Evolutionary conservation across 2,113 vertebrate genomes (phyloP).

Genomic region (Oryzias melastigma): DNA sequence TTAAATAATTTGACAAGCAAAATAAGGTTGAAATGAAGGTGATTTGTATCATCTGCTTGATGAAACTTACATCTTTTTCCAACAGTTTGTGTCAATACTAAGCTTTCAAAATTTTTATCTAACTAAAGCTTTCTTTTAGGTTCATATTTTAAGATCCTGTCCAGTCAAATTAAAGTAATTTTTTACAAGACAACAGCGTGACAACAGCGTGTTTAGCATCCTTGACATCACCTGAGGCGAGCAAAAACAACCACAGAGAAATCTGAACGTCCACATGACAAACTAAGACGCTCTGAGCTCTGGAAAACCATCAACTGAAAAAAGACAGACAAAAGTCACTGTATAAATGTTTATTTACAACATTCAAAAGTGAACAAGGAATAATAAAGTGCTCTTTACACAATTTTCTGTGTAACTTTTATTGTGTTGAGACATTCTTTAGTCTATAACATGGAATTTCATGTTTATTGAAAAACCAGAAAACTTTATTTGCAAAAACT

Average conservation of each 20-base stretch:
- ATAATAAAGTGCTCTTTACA: conserved; percentile 66
- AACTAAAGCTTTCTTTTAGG: no score
- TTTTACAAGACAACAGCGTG: no score
- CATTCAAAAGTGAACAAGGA: conserved; percentile 52
- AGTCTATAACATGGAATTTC: conserved; percentile 8
- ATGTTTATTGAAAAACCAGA: conserved; percentile 36
- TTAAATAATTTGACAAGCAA: no score
- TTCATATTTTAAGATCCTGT: no score
- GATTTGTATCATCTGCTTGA: no score
- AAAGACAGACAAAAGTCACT: conserved; percentile 14
- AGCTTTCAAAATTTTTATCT: no score
- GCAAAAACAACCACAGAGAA: conserved; percentile 36
- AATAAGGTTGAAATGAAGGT: no score
- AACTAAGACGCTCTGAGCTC: not conserved
- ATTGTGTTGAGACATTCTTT: conserved; percentile 13
- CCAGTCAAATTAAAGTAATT: no score
- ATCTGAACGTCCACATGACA: conserved; percentile 42
- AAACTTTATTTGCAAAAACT: conserved; percentile 32
- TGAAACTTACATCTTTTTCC: no score
- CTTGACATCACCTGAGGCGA: no score
- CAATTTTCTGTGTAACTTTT: conserved; percentile 18
- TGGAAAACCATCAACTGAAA: not conserved
- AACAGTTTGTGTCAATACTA: no score
- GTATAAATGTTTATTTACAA: conserved; percentile 72
- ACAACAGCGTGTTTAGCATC: no score